Evolutionary conservation across 1,140 invertebrate species (phyloP).

Genomic region (Platyscapa corneri): DNA sequence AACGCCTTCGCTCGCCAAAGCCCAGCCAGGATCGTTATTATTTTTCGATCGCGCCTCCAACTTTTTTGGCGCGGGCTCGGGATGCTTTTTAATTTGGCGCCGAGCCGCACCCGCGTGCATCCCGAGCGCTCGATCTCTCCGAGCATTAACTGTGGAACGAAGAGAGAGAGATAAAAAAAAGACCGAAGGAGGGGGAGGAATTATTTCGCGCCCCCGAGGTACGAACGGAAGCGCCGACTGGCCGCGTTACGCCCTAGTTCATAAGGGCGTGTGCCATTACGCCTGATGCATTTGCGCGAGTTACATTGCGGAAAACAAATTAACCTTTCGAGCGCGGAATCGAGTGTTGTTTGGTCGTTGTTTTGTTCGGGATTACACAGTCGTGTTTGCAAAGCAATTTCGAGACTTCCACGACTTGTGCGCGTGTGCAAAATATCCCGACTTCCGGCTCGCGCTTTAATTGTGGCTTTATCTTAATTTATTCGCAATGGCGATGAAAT

Average conservation of each 20-base stretch:
- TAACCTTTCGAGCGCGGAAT: background rate
- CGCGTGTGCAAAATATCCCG: too few relatives aligned
- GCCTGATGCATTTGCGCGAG: slow-evolving; percentile 20
- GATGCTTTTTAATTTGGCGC: slow-evolving; percentile 44
- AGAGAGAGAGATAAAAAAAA: background rate
- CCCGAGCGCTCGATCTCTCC: too few relatives aligned
- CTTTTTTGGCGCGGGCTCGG: slow-evolving; percentile 25
- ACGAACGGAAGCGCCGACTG: slow-evolving; percentile 40
- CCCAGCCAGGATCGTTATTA: slow-evolving; percentile 42
- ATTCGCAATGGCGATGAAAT: too few relatives aligned
- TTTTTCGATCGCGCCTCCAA: slow-evolving; percentile 46
- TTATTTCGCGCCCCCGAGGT: background rate
- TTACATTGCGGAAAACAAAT: slow-evolving; percentile 2
- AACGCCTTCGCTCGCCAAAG: background rate
- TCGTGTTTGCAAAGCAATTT: too few relatives aligned
- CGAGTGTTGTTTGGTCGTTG: too few relatives aligned
- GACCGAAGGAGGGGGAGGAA: background rate
- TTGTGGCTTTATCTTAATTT: too few relatives aligned
- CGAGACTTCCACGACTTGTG: too few relatives aligned
- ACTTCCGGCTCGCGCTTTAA: too few relatives aligned
- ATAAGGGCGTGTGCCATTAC: slow-evolving; percentile 33
- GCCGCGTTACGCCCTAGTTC: background rate
- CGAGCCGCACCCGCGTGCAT: slow-evolving; percentile 4
- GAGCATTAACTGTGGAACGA: background rate
- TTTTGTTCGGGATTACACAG: background rate